Evolutionary conservation across 2,888 invertebrate species (phyloP), one percentile per base, ranked within the genome.

Genomic region (Imbricaverruca yamaguchii): DNA sequence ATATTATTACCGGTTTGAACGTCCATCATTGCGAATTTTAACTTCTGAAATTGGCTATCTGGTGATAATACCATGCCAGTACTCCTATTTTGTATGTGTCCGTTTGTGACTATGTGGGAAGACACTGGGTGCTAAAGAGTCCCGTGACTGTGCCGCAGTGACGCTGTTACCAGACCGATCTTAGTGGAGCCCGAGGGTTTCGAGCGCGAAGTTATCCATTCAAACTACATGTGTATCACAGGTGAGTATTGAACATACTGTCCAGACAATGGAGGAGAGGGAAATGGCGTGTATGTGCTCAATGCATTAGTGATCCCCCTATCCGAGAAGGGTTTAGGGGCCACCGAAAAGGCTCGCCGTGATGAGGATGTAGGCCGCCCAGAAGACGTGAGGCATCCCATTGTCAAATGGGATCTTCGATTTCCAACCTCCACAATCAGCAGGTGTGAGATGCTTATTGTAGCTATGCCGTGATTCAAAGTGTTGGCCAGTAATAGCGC

Each of bases 111-210:
- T 39, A 39, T 39, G 39, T 39, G 2, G 39, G 4, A 39, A 39
- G 39, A 39, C 39, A 39, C 39, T 39, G 39, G 39, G 39, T 39
- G 39, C 39, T 39, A 39, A 39, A 39, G 4, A 39, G 39, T 4
- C 0, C 59, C 15, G 59, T 59, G 59, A 59, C 7, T 13, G 59
- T 15, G 59, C 11, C 59, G 59, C 83, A 90, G 89, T 80, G 93
- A 93, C 85, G 90, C 90, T 82, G 89, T 93, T 9, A 87, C 91
- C 4, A 91, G 92, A 83, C 88, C 89, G 18, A 88, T 93, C 21
- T 85, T 88, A 13, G 90, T 93, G 0, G 90, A 92, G 85, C 90
- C 93, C 0, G 93, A 94, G 87, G 94, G 94, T 6, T 89, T 92
- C 57, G 91, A 91, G 0, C 88, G 91, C 7, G 91, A 91, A 83